These are phyloP conservation scores for Protonibea diacanthus DNA, from an alignment of 2,797 vertebrate species.

Conservation along the genomic window DNA sequence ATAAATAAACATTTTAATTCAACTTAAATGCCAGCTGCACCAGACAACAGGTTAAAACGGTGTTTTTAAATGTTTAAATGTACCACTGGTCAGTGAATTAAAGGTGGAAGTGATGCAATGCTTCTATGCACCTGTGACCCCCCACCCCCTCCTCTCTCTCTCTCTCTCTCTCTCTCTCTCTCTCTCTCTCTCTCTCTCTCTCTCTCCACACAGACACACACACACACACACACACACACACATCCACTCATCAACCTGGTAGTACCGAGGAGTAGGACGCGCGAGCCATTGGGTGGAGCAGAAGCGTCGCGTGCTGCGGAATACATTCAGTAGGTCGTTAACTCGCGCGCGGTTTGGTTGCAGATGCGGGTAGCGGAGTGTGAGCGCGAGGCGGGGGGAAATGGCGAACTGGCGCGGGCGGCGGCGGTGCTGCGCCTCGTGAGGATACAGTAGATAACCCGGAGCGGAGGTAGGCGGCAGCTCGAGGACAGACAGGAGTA, in stretches of 20 bases:
- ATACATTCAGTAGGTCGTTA: constrained; percentile 59
- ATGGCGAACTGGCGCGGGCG: constrained; percentile 70
- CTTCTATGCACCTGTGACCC: constrained; percentile 80
- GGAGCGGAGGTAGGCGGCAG: constrained; percentile 44
- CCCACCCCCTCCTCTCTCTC: not conserved
- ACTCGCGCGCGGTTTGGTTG: constrained; percentile 59
- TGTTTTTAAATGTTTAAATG: not conserved
- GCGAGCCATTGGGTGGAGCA: constrained; percentile 82
- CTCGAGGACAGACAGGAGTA: constrained; percentile 48
- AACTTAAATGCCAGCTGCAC: not conserved
- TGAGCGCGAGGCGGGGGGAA: constrained; percentile 66
- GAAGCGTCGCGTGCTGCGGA: constrained; percentile 81
- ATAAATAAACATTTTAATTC: not conserved
- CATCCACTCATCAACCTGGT: constrained; percentile 49
- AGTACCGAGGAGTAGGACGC: constrained; percentile 55
- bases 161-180: constrained; percentile 20
- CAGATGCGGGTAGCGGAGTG: constrained; percentile 77
- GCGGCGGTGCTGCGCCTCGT: constrained; percentile 54
- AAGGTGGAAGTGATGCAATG: constrained; percentile 82
- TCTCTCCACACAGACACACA: constrained; percentile 15
- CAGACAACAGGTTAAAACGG: not conserved
- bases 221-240: constrained; percentile 30
- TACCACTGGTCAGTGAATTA: constrained; percentile 21
- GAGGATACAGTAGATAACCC: constrained; percentile 63
- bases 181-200: no score